A percentile compares a stretch with the other conserved stretches of the same genome.
Evolutionary conservation across 2,113 vertebrate species (phyloP).

Genomic region (Notothenia rossii): DNA sequence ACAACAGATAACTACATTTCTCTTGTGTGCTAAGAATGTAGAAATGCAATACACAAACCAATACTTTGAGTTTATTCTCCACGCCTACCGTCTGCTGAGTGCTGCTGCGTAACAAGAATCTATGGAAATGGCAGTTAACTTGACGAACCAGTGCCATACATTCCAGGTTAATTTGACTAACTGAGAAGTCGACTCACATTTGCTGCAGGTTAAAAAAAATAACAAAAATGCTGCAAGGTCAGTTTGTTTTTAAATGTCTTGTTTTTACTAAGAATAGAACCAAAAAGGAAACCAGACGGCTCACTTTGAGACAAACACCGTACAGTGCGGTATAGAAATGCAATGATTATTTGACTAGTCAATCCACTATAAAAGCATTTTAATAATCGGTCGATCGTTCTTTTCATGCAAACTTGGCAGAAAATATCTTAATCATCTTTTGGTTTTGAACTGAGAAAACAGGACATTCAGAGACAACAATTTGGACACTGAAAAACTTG

Average conservation of each 20-base stretch:
- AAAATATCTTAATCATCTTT: too few relatives aligned
- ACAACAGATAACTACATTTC: background rate
- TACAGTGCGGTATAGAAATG: too few relatives aligned
- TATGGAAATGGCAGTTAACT: background rate
- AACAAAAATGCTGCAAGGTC: background rate
- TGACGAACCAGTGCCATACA: slow-evolving; percentile 16
- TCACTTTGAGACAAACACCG: too few relatives aligned
- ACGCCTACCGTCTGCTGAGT: background rate
- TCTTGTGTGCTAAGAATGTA: background rate
- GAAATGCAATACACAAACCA: background rate
- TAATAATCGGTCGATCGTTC: too few relatives aligned
- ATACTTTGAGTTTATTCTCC: background rate
- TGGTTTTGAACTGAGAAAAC: too few relatives aligned
- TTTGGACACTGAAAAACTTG: too few relatives aligned
- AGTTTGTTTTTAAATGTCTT: background rate
- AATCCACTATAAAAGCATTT: too few relatives aligned
- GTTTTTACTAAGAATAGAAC: background rate
- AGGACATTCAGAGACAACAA: too few relatives aligned
- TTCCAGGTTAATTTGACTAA: background rate
- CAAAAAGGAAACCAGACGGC: background rate
- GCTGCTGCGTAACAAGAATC: slow-evolving; percentile 4
- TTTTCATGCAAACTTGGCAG: too few relatives aligned
- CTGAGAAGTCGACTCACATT: background rate
- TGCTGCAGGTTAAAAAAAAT: background rate
- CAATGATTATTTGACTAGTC: too few relatives aligned